Percentiles rank a stretch among this genome's conserved stretches.
Conservation (phyloP, 2,113 vertebrate genomes). For the Dunckerocampus dactyliophorus region DNA sequence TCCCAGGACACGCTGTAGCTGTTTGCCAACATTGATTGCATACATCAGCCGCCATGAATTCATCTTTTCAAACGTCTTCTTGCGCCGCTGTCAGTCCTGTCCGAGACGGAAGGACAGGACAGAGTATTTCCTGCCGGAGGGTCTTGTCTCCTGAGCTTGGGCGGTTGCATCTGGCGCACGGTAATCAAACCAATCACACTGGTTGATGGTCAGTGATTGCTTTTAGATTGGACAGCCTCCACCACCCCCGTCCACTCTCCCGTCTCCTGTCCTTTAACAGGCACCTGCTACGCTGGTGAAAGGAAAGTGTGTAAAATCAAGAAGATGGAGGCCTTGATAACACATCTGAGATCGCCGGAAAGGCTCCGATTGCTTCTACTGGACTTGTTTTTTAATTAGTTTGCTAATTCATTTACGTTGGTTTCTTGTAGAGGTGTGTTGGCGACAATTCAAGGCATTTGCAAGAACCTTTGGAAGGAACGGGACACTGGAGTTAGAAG, state of each 20-base stretch:
- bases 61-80: constrained; percentile 1
- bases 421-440: too few species aligned
- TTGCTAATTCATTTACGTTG: constrained; percentile 23
- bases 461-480: too few species aligned
- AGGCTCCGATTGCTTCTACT: constrained; percentile 33
- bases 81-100: constrained; percentile 18
- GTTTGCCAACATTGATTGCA: neutral
- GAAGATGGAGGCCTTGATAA: constrained; percentile 28
- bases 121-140: constrained; percentile 59
- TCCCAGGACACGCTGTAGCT: neutral
- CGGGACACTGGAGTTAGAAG: too few species aligned
- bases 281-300: constrained; percentile 50
- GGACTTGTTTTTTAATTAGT: constrained; percentile 26
- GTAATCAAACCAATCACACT: constrained; percentile 70
- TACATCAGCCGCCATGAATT: constrained; percentile 9
- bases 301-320: constrained; percentile 28
- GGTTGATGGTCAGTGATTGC: constrained; percentile 70
- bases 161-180: constrained; percentile 62
- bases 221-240: constrained; percentile 63
- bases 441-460: too few species aligned
- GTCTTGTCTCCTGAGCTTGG: constrained; percentile 34
- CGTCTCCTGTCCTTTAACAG: constrained; percentile 21
- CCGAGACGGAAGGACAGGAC: constrained; percentile 48
- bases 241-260: constrained; percentile 4
- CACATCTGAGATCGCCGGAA: constrained; percentile 34